These are phyloP conservation scores for Archips xylosteana DNA, from an alignment of 2,888 invertebrate genomes.

Conservation along the genomic window DNA sequence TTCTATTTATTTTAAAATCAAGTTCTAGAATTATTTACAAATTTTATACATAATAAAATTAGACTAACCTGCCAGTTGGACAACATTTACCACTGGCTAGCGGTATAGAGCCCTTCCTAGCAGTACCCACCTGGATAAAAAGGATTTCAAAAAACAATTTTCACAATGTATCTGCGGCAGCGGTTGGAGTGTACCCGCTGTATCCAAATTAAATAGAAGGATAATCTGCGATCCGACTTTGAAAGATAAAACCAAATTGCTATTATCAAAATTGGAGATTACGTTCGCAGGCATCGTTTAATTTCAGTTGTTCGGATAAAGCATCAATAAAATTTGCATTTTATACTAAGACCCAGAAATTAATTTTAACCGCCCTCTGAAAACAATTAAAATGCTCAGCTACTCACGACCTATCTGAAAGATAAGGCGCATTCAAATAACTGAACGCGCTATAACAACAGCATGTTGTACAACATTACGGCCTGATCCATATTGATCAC, in stretches of 20 bases:
- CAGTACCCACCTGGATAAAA: not conserved
- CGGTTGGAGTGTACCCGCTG: constrained; percentile 12
- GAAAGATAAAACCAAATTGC: constrained; percentile 46
- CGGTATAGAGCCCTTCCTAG: no score
- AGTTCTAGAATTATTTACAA: no score
- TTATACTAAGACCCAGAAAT: constrained; percentile 39
- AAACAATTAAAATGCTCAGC: constrained; percentile 26
- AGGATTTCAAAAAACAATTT: not conserved
- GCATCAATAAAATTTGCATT: constrained; percentile 48
- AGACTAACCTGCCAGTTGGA: no score
- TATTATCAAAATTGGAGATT: constrained; percentile 48
- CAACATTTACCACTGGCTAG: no score
- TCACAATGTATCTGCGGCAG: not conserved
- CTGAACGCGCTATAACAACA: not conserved
- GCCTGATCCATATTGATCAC: not conserved
- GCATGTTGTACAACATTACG: not conserved
- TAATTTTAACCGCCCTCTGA: constrained; percentile 39
- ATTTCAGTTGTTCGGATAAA: constrained; percentile 48
- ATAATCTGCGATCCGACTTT: constrained; percentile 44
- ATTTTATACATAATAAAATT: no score
- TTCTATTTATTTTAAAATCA: no score
- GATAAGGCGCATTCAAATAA: not conserved
- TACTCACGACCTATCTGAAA: not conserved
- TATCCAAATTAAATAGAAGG: constrained; percentile 46
- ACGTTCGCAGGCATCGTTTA: constrained; percentile 40